Percentiles rank a stretch among this genome's conserved stretches.
Conservation (phyloP, 2,888 invertebrate genomes). For the Xanthorhoe designata region DNA sequence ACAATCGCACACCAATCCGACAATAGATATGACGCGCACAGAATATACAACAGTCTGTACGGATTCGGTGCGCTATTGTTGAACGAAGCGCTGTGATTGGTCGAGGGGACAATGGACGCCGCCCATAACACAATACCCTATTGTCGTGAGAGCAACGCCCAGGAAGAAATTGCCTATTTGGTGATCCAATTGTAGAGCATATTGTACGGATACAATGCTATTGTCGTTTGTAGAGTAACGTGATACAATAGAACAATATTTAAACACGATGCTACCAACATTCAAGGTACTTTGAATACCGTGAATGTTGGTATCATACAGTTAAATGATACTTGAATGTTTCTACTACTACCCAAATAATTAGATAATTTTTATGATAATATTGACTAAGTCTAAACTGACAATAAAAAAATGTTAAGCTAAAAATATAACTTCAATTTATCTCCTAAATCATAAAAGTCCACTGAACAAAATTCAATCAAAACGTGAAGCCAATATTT, state of each 20-base stretch:
- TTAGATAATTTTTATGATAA: too few relatives aligned
- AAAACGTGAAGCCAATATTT: conserved; percentile 56
- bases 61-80: conserved; percentile 84
- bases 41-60: conserved; percentile 51
- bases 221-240: neutral
- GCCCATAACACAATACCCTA: conserved; percentile 82
- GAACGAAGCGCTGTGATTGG: conserved; percentile 72
- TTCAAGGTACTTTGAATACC: too few relatives aligned
- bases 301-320: too few relatives aligned
- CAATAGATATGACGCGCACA: conserved; percentile 73
- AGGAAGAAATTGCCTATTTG: conserved; percentile 43
- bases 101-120: conserved; percentile 78
- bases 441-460: conserved; percentile 34
- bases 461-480: conserved; percentile 46
- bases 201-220: conserved; percentile 11
- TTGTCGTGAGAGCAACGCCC: conserved; percentile 77
- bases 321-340: neutral
- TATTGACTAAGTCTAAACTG: too few relatives aligned
- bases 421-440: conserved; percentile 22
- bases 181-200: conserved; percentile 31
- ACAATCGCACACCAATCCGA: conserved; percentile 69
- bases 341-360: too few relatives aligned
- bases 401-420: neutral
- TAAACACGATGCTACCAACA: too few relatives aligned
- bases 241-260: neutral